Conservation (phyloP, 2,797 vertebrate species). For the Gambelia wislizenii region DNA sequence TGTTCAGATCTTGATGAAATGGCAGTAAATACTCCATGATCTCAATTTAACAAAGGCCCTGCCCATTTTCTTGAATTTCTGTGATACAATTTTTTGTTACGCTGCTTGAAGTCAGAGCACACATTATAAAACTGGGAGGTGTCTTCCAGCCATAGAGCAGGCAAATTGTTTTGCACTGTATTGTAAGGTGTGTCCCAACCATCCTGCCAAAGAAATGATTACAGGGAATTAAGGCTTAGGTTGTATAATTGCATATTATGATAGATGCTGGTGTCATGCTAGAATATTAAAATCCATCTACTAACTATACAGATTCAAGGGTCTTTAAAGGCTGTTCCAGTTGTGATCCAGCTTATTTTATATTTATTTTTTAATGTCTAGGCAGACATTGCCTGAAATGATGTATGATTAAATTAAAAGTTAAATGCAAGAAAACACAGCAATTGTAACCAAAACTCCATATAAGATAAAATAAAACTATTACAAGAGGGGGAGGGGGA, state of each 20-base stretch:
- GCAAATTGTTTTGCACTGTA: background rate
- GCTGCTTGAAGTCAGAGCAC: background rate
- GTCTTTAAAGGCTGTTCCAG: background rate
- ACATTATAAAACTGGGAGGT: background rate
- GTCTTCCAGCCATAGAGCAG: background rate
- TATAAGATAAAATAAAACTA: background rate
- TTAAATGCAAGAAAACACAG: background rate
- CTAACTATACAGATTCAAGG: background rate
- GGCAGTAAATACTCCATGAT: background rate
- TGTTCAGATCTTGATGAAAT: background rate
- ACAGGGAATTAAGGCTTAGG: background rate
- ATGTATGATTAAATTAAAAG: background rate
- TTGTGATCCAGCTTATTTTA: background rate
- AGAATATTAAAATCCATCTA: background rate
- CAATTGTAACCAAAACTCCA: background rate
- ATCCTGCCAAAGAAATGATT: background rate
- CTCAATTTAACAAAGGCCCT: background rate
- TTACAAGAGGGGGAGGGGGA: too few relatives aligned
- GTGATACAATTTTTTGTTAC: background rate
- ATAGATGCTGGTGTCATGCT: background rate
- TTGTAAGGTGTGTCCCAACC: too few relatives aligned
- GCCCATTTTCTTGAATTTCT: background rate
- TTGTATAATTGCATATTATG: background rate
- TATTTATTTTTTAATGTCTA: background rate
- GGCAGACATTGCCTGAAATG: background rate